These are phyloP conservation scores for Drosophila truncata DNA, from an alignment of 1,140 invertebrate species.

Conservation along the genomic window DNA sequence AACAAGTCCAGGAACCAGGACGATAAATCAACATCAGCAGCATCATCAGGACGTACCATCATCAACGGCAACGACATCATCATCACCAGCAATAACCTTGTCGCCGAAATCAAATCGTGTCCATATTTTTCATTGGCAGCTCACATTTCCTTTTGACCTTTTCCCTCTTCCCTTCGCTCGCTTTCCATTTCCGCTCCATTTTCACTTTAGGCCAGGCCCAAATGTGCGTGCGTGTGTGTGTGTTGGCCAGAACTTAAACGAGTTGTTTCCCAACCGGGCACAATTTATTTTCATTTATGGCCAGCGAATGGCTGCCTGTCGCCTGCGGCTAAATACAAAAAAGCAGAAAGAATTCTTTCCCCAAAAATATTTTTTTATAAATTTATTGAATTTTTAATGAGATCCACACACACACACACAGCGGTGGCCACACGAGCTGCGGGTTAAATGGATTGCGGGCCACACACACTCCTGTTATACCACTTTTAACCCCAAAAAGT, in stretches of 20 bases:
- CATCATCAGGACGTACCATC: slow-evolving; percentile 11
- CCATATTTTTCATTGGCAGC: slow-evolving; percentile 42
- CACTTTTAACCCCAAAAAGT: too few species aligned
- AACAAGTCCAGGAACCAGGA: background rate
- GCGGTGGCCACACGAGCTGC: background rate
- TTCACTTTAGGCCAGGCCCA: slow-evolving; percentile 18
- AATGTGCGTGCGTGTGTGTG: background rate
- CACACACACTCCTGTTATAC: background rate
- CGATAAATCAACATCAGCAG: slow-evolving; percentile 64
- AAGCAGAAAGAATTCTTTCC: slow-evolving; percentile 18
- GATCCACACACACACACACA: slow-evolving; percentile 1
- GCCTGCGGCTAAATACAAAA: slow-evolving; percentile 16
- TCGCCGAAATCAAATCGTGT: slow-evolving; percentile 27
- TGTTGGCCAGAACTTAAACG: slow-evolving; percentile 27
- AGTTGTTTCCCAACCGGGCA: slow-evolving; percentile 7
- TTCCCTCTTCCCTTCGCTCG: background rate
- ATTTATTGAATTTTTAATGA: slow-evolving; percentile 66
- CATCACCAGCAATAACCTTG: slow-evolving; percentile 28
- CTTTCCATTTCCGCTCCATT: slow-evolving; percentile 22
- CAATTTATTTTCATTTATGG: slow-evolving; percentile 44
- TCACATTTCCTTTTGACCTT: background rate
- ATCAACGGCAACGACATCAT: background rate
- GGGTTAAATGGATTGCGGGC: slow-evolving; percentile 26
- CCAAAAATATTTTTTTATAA: slow-evolving; percentile 29
- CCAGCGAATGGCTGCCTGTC: slow-evolving; percentile 5